Evolutionary conservation across 2,888 invertebrate genomes (phyloP), one percentile per base, ranked within the genome.

Genomic region (Tenthredo livida): DNA sequence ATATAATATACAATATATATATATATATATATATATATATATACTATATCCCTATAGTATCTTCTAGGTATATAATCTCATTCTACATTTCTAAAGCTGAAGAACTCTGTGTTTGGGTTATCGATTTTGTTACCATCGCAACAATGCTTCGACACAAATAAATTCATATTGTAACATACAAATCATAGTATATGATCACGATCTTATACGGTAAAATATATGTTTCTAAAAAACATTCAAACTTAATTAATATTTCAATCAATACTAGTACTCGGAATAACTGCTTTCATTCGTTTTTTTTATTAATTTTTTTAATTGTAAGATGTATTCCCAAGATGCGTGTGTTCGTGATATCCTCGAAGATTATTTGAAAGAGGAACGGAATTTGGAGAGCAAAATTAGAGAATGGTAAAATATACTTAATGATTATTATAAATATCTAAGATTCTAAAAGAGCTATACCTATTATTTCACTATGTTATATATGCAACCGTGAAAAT

Each of bases 321-420:
- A 77, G n/a, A 82, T 67, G 82, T 67, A 84, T 47, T 65, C 84
- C 1, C 73, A 40, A 43, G 84, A 84, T 37, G 17, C 54, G 9
- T 73, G n/a, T 40, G 37, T 58, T 43, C 43, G 47, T 82, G 78
- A 82, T 33, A 82, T 70, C 10, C 82, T 82, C 15, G 78, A 85
- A 47, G 84, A 86, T 85, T 85, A 84, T 85, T 84, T 65, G 25
- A 86, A 88, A 83, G 85, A 89, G 67, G 89, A 90, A 84, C 87
- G 87, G 58, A 82, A 87, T 5, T 85, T 89, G 37, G 89, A 89
- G 29, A 86, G 88, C 72, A 86, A 87, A 84, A 83, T 90, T 65
- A 87, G 84, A 12, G 86, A 89, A 87, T 88, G 90, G 90, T 91
- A 90, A 80, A 37, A 50, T 50, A 72, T 78, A 78, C 17, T n/a